A percentile compares a stretch with the other conserved stretches of the same genome.
phyloP scores from a whole-genome alignment of 2,113 vertebrate genomes.

The Todiramphus chloris region DNA sequence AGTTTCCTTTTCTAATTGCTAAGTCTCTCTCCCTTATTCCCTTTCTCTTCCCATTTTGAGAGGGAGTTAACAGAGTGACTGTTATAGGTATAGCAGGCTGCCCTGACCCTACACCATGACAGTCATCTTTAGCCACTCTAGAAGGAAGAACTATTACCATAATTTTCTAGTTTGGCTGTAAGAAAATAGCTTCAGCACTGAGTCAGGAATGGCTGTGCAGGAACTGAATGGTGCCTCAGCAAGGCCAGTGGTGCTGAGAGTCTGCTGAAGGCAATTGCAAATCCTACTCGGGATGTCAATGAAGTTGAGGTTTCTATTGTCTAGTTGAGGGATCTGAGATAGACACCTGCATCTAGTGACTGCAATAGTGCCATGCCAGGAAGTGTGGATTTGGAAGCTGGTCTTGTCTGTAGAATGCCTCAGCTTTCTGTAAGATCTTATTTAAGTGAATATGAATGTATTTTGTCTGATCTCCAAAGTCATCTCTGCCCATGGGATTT shows the following conservation, averaged over 20 bases:
- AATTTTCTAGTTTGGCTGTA: not conserved
- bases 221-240: fast-evolving
- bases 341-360: not conserved
- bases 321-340: not conserved
- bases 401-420: not conserved
- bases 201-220: not conserved
- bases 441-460: not conserved
- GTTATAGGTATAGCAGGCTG: too few species aligned
- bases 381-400: not conserved
- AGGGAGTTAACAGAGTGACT: too few species aligned
- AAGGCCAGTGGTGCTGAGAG: not conserved
- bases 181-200: not conserved
- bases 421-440: not conserved
- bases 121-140: not conserved
- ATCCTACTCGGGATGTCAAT: too few species aligned
- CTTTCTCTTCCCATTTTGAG: too few species aligned
- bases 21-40: too few species aligned
- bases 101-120: too few species aligned
- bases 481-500: not conserved
- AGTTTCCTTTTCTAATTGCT: too few species aligned
- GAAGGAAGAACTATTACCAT: not conserved
- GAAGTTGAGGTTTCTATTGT: not conserved
- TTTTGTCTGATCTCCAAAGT: not conserved
- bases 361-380: not conserved
- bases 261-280: not conserved